These are phyloP conservation scores for Nibea coibor DNA, from an alignment of 2,113 vertebrate genomes.

Conservation along the genomic window DNA sequence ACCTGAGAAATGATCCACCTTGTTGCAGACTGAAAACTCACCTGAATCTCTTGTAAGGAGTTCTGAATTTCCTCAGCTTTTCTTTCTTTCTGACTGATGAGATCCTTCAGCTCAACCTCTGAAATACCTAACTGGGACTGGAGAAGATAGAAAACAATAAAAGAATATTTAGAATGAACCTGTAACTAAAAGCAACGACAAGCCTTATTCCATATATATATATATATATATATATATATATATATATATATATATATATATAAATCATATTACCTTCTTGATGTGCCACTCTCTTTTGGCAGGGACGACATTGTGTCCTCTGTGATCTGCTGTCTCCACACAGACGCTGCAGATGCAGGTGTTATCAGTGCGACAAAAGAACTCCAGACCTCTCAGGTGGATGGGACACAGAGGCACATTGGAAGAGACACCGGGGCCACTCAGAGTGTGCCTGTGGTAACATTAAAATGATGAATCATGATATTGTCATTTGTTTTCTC, in stretches of 20 bases:
- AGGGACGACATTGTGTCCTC: slow-evolving; percentile 63
- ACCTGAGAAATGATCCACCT: background rate
- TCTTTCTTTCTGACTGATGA: slow-evolving; percentile 73
- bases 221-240: no score
- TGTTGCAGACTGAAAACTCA: slow-evolving; percentile 31
- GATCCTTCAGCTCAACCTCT: slow-evolving; percentile 74
- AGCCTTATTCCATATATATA: background rate
- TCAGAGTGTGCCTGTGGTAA: slow-evolving; percentile 36
- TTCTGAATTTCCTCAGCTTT: slow-evolving; percentile 75
- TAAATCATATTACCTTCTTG: slow-evolving; percentile 68
- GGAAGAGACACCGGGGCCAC: background rate
- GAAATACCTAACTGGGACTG: slow-evolving; percentile 78
- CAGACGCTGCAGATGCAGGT: slow-evolving; percentile 76
- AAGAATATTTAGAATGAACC: background rate
- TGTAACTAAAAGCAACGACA: background rate
- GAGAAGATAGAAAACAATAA: slow-evolving; percentile 23
- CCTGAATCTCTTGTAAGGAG: slow-evolving; percentile 73
- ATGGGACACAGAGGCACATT: slow-evolving; percentile 60
- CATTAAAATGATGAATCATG: background rate
- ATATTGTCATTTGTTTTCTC: background rate
- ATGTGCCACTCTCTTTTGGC: slow-evolving; percentile 79
- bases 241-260: no score
- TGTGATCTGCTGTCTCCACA: slow-evolving; percentile 67
- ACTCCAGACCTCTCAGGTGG: slow-evolving; percentile 73
- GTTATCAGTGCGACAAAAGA: slow-evolving; percentile 80